These are phyloP conservation scores for Ypsolopha sequella DNA, from an alignment of 2,888 invertebrate genomes.

Conservation along the genomic window DNA sequence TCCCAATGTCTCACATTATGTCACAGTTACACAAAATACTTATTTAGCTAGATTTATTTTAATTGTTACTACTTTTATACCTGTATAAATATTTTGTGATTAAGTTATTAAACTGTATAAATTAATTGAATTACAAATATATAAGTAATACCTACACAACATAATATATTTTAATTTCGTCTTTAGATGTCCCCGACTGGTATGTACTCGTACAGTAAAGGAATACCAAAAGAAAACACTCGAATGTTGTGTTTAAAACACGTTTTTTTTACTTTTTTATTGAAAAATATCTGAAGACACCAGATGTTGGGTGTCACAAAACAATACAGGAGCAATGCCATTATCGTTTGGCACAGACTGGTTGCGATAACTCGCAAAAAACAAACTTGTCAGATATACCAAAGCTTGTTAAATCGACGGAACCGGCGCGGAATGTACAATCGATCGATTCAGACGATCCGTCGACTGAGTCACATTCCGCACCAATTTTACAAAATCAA, in stretches of 20 bases:
- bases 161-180: no score
- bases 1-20: no score
- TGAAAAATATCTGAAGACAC: conserved; percentile 62
- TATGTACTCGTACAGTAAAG: no score
- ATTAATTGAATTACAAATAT: no score
- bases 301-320: conserved; percentile 45
- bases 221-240: conserved; percentile 35
- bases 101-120: no score
- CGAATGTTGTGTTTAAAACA: conserved; percentile 67
- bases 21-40: no score
- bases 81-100: no score
- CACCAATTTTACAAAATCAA: neutral
- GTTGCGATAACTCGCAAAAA: neutral
- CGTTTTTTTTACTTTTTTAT: conserved; percentile 64
- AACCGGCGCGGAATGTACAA: neutral
- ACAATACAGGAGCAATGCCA: conserved; percentile 7
- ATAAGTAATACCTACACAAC: no score
- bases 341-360: conserved; percentile 3
- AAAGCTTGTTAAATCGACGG: neutral
- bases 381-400: neutral
- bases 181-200: no score
- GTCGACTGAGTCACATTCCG: neutral
- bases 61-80: no score
- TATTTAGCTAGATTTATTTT: no score
- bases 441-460: neutral